A percentile compares a stretch with the other conserved stretches of the same genome.
phyloP scores from a whole-genome alignment of 2,797 vertebrate species.

The Rhinogobio ventralis region DNA sequence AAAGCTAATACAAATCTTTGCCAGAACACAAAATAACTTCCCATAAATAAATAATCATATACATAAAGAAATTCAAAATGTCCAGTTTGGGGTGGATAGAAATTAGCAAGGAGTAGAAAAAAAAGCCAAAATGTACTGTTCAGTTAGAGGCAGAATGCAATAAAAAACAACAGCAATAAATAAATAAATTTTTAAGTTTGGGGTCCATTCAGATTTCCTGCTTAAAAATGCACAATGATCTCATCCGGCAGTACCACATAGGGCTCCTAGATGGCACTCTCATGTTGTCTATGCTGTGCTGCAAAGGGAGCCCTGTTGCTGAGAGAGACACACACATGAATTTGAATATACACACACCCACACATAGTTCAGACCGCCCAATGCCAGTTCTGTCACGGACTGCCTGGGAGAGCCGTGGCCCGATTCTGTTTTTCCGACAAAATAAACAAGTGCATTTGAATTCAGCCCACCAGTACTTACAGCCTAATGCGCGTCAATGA shows the following conservation, averaged over 20 bases:
- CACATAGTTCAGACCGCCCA: slow-evolving; percentile 34
- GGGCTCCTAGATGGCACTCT: slow-evolving; percentile 86
- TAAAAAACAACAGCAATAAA: not conserved
- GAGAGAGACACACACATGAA: slow-evolving; percentile 25
- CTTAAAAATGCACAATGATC: slow-evolving; percentile 64
- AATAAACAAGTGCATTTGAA: slow-evolving; percentile 52
- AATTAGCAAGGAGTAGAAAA: not conserved
- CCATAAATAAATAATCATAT: not conserved
- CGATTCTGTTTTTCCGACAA: slow-evolving; percentile 32
- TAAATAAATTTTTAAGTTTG: not conserved
- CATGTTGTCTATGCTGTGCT: slow-evolving; percentile 80
- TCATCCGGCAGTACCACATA: slow-evolving; percentile 78
- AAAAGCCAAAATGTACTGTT: not conserved
- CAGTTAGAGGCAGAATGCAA: not conserved
- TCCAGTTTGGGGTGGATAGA: not conserved
- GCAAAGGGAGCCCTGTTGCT: slow-evolving; percentile 73
- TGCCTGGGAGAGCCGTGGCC: slow-evolving; percentile 33
- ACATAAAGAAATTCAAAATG: not conserved
- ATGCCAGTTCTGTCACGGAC: slow-evolving; percentile 29
- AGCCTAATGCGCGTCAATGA: slow-evolving; percentile 50
- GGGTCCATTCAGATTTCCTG: not conserved
- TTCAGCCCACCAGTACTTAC: slow-evolving; percentile 52
- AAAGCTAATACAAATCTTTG: not conserved
- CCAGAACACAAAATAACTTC: not conserved
- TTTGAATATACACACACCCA: slow-evolving; percentile 28